Evolutionary conservation across 2,888 invertebrate genomes (phyloP), one percentile per base, ranked within the genome.

Genomic region (Eumacrocentrus americanus): DNA sequence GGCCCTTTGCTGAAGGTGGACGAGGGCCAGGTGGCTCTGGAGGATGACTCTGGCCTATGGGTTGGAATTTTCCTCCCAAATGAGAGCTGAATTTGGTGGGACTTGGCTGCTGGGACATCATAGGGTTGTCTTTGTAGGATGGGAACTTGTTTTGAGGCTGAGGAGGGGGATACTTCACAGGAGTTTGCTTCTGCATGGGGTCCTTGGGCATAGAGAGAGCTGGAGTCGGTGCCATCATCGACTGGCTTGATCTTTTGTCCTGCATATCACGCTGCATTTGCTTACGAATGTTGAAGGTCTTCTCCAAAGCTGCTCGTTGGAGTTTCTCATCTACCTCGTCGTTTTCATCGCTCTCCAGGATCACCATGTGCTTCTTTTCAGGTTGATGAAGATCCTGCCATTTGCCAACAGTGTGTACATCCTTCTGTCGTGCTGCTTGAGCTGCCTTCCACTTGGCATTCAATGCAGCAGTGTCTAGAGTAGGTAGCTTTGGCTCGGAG

Each of bases 381-480:
- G 77, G 84, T 75, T 73, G 82, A 79, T 64, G 82, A 79, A 75
- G 82, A 82, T 73, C 75, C 58, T 75, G 79, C 84, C 84, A 79
- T 80, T 86, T 78, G 12, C 62, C 61, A 12, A 48, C 44, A 0
- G 72, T 74, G 40, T 76, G 72, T 67, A 48, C 18, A 18, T 52
- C 60, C 46, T 60, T 57, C 60, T 70, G 76, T 72, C 73, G 78
- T 4, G 76, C 76, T 37, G 78, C 79, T 66, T 81, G 75, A 0
- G 76, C 76, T 52, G 80, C 76, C 60, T 76, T 80, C 80, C 80
- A 81, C 51, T 81, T 81, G 2, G 79, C 79, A 34, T 79, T 78
- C 1, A 79, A 55, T 1, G 79, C 72, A 23, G 75, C 76, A 0
- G 80, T 75, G 20, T 81, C 80, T 35, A 81, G 58, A 3, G 73